A percentile compares a stretch with the other conserved stretches of the same genome.
These are phyloP conservation scores for Clepsis dumicolana DNA, from an alignment of 2,888 invertebrate genomes.

Conservation along the genomic window DNA sequence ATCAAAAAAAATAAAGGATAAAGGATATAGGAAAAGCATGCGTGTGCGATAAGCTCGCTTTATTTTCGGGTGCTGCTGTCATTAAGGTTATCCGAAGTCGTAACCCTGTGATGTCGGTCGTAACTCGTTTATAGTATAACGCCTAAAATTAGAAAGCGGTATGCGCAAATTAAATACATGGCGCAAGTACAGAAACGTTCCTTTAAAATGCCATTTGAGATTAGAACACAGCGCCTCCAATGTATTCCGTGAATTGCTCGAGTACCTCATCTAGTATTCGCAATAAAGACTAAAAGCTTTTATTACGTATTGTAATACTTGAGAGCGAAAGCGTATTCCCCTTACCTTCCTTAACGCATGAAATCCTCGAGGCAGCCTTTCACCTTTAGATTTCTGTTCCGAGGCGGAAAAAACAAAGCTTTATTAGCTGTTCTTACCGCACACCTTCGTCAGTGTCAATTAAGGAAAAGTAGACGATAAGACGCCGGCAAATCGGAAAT, in stretches of 20 bases:
- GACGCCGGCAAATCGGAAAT: conserved; percentile 49
- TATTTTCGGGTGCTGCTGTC: conserved; percentile 77
- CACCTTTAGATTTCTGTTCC: conserved; percentile 52
- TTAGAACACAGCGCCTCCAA: conserved; percentile 29
- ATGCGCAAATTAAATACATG: conserved; percentile 53
- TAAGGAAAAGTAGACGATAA: conserved; percentile 58
- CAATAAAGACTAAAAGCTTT: conserved; percentile 47
- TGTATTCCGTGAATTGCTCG: conserved; percentile 26
- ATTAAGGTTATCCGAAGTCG: conserved; percentile 73
- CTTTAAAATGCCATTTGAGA: conserved; percentile 41
- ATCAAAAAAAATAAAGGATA: conserved; percentile 59
- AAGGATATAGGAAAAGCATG: conserved; percentile 63
- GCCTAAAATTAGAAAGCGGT: conserved; percentile 76
- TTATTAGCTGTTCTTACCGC: conserved; percentile 55
- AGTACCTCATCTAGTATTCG: conserved; percentile 42
- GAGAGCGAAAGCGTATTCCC: conserved; percentile 44
- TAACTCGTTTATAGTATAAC: conserved; percentile 79
- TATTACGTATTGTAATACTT: conserved; percentile 44
- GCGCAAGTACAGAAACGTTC: conserved; percentile 33
- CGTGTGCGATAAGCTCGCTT: conserved; percentile 72
- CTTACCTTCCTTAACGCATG: conserved; percentile 45
- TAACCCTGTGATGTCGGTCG: conserved; percentile 79
- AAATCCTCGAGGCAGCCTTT: conserved; percentile 49
- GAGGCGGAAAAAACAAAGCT: conserved; percentile 57
- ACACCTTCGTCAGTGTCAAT: conserved; percentile 80